A percentile compares a stretch with the other conserved stretches of the same genome.
Evolutionary conservation across 2,797 vertebrate species (phyloP).

Genomic region (Oreonectes daqikongensis): DNA sequence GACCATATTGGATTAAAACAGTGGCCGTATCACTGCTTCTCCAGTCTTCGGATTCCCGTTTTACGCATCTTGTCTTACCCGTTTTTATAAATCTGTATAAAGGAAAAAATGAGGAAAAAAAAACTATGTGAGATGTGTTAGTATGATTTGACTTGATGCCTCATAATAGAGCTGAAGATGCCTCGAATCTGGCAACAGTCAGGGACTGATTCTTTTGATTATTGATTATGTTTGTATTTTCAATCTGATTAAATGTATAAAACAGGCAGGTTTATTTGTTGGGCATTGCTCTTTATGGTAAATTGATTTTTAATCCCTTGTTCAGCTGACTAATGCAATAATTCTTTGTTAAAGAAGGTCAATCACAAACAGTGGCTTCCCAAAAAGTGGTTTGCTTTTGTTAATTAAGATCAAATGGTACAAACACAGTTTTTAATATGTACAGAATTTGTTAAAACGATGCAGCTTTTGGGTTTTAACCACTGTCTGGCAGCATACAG

Average conservation of each 20-base stretch:
- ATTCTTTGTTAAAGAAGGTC: slow-evolving; percentile 60
- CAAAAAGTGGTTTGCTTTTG: slow-evolving; percentile 26
- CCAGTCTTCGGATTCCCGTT: slow-evolving; percentile 85
- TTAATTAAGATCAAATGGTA: slow-evolving; percentile 22
- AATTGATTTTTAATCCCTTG: slow-evolving; percentile 37
- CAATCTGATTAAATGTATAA: slow-evolving; percentile 70
- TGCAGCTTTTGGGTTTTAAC: neutral
- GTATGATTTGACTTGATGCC: slow-evolving; percentile 69
- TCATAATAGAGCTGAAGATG: slow-evolving; percentile 62
- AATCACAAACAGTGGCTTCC: slow-evolving; percentile 35
- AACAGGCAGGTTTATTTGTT: slow-evolving; percentile 57
- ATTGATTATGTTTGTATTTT: slow-evolving; percentile 72
- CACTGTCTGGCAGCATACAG: slow-evolving; percentile 7
- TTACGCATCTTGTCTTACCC: slow-evolving; percentile 95
- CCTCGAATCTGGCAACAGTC: slow-evolving; percentile 68
- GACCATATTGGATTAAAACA: slow-evolving; percentile 70
- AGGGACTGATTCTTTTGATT: slow-evolving; percentile 68
- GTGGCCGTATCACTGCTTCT: slow-evolving; percentile 63
- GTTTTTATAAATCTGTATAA: slow-evolving; percentile 96
- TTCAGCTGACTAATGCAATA: slow-evolving; percentile 48
- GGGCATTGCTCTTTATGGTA: slow-evolving; percentile 47
- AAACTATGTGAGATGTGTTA: slow-evolving; percentile 89
- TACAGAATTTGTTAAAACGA: neutral
- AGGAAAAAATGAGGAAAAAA: slow-evolving; percentile 72
- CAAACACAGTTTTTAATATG: slow-evolving; percentile 33